Percentiles rank a stretch among this genome's conserved stretches.
Evolutionary conservation across 2,797 vertebrate genomes (phyloP).

Genomic region (Distichodus sexfasciatus): DNA sequence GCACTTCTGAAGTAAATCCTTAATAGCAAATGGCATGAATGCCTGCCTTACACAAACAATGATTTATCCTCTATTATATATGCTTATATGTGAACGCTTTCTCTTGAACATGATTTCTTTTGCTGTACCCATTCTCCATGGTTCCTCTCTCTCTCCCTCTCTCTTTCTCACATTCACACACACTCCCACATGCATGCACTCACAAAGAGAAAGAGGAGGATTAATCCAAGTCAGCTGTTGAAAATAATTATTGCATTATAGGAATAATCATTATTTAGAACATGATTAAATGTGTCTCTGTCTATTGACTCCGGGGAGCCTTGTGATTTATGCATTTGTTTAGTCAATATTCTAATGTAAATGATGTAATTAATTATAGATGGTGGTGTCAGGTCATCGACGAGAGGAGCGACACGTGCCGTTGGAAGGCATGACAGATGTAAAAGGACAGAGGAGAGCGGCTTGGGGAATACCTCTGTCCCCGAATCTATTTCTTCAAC

Average conservation of each 20-base stretch:
- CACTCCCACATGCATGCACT: constrained; percentile 57
- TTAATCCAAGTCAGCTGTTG: constrained; percentile 93
- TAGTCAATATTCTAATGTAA: constrained; percentile 98
- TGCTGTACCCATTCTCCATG: too few species aligned
- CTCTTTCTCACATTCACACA: constrained; percentile 63
- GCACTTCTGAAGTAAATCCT: too few species aligned
- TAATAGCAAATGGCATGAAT: too few species aligned
- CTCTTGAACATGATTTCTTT: too few species aligned
- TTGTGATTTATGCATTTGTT: constrained; percentile 99
- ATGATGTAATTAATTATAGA: constrained; percentile 98
- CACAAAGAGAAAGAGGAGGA: constrained; percentile 71
- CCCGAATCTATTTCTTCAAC: constrained; percentile 78
- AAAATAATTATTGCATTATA: constrained; percentile 96
- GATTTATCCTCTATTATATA: too few species aligned
- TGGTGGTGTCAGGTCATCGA: constrained; percentile 91
- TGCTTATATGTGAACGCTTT: too few species aligned
- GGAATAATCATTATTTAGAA: constrained; percentile 97
- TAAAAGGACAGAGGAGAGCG: constrained; percentile 70
- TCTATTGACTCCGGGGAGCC: constrained; percentile 86
- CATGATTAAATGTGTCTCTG: constrained; percentile 97
- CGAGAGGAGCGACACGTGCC: constrained; percentile 84
- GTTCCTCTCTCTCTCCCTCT: constrained; percentile 20
- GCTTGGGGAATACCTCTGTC: constrained; percentile 82
- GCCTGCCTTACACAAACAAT: too few species aligned
- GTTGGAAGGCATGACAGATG: constrained; percentile 86